Conservation (phyloP, 2,113 vertebrate genomes). For the rabbit (Oryctolagus cuniculus) region DNA sequence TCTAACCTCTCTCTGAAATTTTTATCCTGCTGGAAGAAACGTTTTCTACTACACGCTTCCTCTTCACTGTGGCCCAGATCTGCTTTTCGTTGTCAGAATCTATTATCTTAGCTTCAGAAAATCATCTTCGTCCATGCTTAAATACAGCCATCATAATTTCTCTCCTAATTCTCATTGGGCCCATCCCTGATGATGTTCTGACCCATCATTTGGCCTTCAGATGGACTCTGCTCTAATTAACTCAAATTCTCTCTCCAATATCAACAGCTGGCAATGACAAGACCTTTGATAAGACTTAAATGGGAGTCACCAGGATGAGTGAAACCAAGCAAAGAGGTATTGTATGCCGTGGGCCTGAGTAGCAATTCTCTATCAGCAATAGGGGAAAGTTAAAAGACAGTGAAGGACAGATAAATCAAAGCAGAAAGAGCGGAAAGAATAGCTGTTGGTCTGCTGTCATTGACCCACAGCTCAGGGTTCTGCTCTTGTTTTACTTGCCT, state of each 20-base stretch:
- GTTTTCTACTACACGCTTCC: neutral
- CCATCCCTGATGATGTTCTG: neutral
- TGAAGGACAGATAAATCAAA: too few species aligned
- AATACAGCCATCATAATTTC: neutral
- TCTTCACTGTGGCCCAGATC: neutral
- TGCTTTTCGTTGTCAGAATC: neutral
- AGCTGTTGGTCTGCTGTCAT: too few species aligned
- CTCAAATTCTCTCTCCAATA: neutral
- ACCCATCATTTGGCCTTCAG: neutral
- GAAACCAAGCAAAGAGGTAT: neutral
- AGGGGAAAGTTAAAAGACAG: neutral
- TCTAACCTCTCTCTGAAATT: neutral
- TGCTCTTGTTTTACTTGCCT: neutral
- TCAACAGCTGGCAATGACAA: neutral
- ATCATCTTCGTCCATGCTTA: neutral
- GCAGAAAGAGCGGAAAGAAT: neutral
- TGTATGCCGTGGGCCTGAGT: too few species aligned
- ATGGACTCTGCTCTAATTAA: neutral
- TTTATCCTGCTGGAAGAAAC: neutral
- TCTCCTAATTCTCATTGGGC: neutral
- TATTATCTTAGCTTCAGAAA: neutral
- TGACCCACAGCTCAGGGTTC: accelerated
- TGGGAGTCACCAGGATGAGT: neutral
- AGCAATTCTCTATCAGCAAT: neutral
- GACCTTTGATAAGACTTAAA: neutral